Evolutionary conservation across 2,797 vertebrate species (phyloP), one percentile per base, ranked within the genome.

Genomic region (Esox lucius): DNA sequence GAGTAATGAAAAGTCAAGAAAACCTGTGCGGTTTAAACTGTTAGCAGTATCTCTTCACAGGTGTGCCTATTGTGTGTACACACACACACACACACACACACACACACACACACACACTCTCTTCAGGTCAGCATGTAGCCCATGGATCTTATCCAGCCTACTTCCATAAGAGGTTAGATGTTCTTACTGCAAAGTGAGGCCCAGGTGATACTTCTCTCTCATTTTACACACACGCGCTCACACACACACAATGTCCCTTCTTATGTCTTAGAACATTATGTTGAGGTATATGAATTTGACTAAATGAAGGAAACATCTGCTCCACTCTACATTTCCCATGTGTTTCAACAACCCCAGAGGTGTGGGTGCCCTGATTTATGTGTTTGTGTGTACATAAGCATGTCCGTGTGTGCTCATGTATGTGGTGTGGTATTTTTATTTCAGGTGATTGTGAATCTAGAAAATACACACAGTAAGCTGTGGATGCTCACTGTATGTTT

Each of bases 381-480:
- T n/a, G 16, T 17, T 9, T 59, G 6, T 13, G 19, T 67, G 28
- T 19, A 17, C 22, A 28, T 78, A 33, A 15, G 24, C 12, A 26
- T 22, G 51, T 59, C 15, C 28, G 1, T 22, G 51, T 11, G 3
- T 70, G 46, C 46, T 8, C 7, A 19, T 6, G 42, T 15, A 16
- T 11, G 24, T 46, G 42, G 6, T 7, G 42, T 16, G 31, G 70
- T 64, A 39, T 48, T 13, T 84, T 71, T 77, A 69, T 73, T 72
- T 31, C 78, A 86, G 86, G 70, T 77, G 8, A 24, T 59, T 68
- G 56, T 16, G 42, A 77, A 12, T 24, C 19, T 72, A 72, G 17
- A 71, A 24, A 28, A 33, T 78, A 9, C 33, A 12, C 74, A 75
- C 49, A 13, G 13, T 24, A 24, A 61, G 22, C 56, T 61, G 56